These are phyloP conservation scores for Nomada lathburiana DNA, from an alignment of 2,888 invertebrate species.

Conservation along the genomic window DNA sequence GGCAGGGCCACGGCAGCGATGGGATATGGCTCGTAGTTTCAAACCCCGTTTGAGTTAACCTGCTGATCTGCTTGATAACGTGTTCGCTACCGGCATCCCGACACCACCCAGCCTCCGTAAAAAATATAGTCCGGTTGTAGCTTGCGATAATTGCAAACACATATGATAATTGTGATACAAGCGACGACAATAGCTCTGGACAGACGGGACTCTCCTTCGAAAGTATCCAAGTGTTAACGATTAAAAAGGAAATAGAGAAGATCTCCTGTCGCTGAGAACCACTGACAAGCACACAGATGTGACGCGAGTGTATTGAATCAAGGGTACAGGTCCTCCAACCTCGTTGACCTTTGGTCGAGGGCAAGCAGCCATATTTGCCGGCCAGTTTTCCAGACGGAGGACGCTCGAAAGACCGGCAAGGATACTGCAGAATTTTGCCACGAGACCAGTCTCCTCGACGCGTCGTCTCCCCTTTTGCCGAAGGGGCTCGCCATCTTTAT, in stretches of 20 bases:
- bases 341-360: constrained; percentile 71
- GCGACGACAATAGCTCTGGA: background rate
- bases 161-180: background rate
- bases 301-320: constrained; percentile 44
- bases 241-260: background rate
- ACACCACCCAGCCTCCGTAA: background rate
- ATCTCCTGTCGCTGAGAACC: constrained; percentile 50
- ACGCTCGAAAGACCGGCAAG: constrained; percentile 55
- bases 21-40: constrained; percentile 57
- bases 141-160: no score
- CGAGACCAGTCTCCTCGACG: constrained; percentile 63
- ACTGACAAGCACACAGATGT: constrained; percentile 35
- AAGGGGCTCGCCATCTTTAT: constrained; percentile 51
- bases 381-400: constrained; percentile 66
- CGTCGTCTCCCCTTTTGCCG: constrained; percentile 62
- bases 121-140: background rate
- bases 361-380: constrained; percentile 56
- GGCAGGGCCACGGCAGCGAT: background rate
- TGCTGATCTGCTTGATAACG: constrained; percentile 35
- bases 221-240: background rate
- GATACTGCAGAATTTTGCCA: constrained; percentile 58
- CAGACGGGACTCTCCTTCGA: background rate
- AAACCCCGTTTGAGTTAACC: constrained; percentile 15
- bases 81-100: constrained; percentile 1
- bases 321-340: constrained; percentile 62